These are phyloP conservation scores for Columba janthina DNA, from an alignment of 2,113 vertebrate species.

Conservation along the genomic window DNA sequence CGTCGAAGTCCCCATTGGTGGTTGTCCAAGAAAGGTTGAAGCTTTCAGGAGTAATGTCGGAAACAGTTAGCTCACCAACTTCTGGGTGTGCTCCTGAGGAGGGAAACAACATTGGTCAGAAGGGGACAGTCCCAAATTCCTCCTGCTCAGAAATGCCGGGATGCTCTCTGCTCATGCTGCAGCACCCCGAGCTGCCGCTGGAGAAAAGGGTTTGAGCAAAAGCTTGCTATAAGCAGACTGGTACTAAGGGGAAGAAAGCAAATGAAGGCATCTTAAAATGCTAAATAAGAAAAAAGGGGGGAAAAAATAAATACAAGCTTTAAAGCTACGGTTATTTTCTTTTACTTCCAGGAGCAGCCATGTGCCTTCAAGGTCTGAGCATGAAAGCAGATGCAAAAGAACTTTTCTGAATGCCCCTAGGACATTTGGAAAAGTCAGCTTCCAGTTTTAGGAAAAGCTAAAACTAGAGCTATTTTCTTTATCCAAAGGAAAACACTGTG, in stretches of 20 bases:
- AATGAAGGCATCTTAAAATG: neutral
- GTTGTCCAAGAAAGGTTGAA: conserved; percentile 91
- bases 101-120: conserved; percentile 70
- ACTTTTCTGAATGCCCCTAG: neutral
- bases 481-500: neutral
- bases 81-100: conserved; percentile 84
- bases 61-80: conserved; percentile 84
- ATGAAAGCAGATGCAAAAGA: conserved; percentile 18
- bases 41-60: conserved; percentile 86
- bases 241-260: neutral
- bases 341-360: neutral
- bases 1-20: conserved; percentile 79
- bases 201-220: neutral
- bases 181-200: neutral
- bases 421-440: neutral
- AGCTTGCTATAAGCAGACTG: neutral
- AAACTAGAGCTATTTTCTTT: neutral
- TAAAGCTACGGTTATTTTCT: neutral
- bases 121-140: neutral
- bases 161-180: neutral
- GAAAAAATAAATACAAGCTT: neutral
- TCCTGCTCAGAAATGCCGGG: neutral
- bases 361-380: neutral
- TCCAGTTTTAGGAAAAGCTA: neutral
- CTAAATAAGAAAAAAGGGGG: neutral